Evolutionary conservation across 1,140 invertebrate genomes (phyloP), one percentile per base, ranked within the genome.

Genomic region (Caenorhabditis brenneri): DNA sequence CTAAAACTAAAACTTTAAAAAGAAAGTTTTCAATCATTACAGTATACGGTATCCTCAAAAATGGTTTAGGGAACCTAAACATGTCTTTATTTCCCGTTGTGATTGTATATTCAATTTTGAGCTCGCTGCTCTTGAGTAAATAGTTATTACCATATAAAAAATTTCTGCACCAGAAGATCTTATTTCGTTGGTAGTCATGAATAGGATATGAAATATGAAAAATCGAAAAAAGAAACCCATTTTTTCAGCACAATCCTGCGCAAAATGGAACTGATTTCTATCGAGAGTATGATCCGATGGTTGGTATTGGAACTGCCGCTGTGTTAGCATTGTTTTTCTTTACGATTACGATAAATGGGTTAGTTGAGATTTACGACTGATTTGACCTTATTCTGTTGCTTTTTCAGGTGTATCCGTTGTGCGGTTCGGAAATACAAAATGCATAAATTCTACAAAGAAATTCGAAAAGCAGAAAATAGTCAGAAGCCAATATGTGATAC

Each of bases 251-350:
- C 33, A 55, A 85, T 81, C 84, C 84, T 29, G 81, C 84, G n/a
- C 82, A 83, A 58, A 84, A 48, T 78, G 84, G 80, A n/a, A 58
- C 46, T 27, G 88, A 88, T 51, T 88, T 88, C 33, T 88, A 88
- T 83, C 16, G 46, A 24, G 82, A 65, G 36, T 88, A 88, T 60
- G 88, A 89, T 83, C 88, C 88, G n/a, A 85, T 87, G 83, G 84
- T 89, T 58, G 88, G 88, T 24, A 80, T 89, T 42, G 88, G 86
- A 15, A 89, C 88, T 0, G 88, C 87, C n/a, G 84, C 80, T 3
- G 88, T 89, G 22, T 80, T 89, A 15, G 55, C 88, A 36, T 31
- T 81, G 15, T 86, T 89, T 58, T 89, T 89, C 55, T 65, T 87
- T 16, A 36, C 88, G 9, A 69, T 88, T 74, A 84, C 87, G 31